phyloP scores from a whole-genome alignment of 2,797 vertebrate species.

The Loriculus beryllinus region DNA sequence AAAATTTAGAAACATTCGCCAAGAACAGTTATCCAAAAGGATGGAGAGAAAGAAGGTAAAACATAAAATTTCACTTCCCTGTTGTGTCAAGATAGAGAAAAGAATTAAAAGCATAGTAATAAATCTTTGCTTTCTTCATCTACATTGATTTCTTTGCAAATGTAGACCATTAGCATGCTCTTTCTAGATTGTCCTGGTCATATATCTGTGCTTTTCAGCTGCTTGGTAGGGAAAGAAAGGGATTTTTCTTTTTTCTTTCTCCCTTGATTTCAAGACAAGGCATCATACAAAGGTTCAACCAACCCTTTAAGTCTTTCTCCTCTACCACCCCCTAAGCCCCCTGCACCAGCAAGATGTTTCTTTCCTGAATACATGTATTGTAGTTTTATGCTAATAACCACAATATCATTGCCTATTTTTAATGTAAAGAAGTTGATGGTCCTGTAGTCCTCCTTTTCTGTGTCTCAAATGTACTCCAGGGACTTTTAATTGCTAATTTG shows the following conservation, averaged over 20 bases:
- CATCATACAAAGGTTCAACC: not conserved
- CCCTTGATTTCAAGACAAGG: not conserved
- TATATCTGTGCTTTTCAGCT: not conserved
- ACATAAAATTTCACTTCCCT: not conserved
- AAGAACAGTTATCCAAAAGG: conserved; percentile 33
- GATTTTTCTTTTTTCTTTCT: not conserved
- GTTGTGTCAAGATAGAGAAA: conserved; percentile 19
- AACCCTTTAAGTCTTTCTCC: not conserved
- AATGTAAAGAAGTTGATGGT: not conserved
- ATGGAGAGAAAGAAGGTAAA: conserved; percentile 18
- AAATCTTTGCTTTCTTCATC: conserved; percentile 49
- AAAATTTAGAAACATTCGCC: conserved; percentile 60
- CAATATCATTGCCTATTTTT: not conserved
- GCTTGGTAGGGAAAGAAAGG: not conserved
- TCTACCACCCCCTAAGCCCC: not conserved
- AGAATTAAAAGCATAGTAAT: conserved; percentile 26
- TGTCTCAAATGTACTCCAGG: not conserved
- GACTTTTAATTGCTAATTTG: conserved; percentile 5
- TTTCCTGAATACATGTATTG: not conserved
- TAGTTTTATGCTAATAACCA: not conserved
- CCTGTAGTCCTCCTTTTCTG: not conserved
- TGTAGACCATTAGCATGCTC: conserved; percentile 4
- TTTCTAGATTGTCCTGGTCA: not conserved
- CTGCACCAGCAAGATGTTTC: not conserved
- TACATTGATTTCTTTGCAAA: conserved; percentile 42